A percentile compares a stretch with the other conserved stretches of the same genome.
Evolutionary conservation across 2,113 vertebrate genomes (phyloP).

Genomic region (Ovis canadensis): DNA sequence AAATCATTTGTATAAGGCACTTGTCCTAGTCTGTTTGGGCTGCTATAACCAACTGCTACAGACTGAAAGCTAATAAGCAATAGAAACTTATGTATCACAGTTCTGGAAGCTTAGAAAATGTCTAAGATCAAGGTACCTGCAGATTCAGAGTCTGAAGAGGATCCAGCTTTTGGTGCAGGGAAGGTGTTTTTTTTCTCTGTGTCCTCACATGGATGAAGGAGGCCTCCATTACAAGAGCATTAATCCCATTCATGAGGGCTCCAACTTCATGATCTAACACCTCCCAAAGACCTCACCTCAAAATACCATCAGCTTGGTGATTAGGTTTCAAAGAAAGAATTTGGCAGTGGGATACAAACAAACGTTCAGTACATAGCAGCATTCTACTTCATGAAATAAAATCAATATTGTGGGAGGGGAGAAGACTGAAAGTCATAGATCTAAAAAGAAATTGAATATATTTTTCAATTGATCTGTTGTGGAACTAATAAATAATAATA

Average conservation of each 20-base stretch:
- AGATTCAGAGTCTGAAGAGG: neutral
- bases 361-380: neutral
- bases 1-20: neutral
- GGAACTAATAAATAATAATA: neutral
- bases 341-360: neutral
- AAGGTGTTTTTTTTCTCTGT: neutral
- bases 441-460: conserved; percentile 58
- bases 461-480: neutral
- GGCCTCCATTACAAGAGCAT: neutral
- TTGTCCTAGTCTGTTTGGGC: neutral
- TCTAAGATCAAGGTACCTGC: neutral
- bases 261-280: neutral
- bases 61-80: neutral
- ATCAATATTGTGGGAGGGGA: conserved; percentile 31
- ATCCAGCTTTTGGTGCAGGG: neutral
- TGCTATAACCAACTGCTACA: neutral
- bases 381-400: conserved; percentile 29
- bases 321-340: neutral
- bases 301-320: neutral
- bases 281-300: neutral
- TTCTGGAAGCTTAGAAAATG: neutral
- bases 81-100: neutral
- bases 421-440: neutral
- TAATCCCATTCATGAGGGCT: neutral
- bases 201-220: neutral